Conservation (phyloP, 2,113 vertebrate genomes). For the Lycocorax pyrrhopterus region DNA sequence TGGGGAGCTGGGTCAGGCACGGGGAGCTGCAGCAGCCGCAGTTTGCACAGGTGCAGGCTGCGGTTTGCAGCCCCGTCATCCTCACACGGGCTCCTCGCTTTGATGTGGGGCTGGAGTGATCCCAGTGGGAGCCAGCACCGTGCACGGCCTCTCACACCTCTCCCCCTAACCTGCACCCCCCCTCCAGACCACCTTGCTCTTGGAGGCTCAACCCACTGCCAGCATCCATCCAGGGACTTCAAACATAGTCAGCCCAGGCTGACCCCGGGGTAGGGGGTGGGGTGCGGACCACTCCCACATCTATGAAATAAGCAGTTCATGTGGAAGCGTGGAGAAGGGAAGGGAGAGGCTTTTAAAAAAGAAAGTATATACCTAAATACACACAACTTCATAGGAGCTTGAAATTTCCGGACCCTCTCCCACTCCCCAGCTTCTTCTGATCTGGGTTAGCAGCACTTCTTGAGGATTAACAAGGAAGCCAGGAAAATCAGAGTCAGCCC, state of each 20-base stretch:
- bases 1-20: rapidly evolving
- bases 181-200: not conserved
- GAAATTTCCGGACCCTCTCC: not conserved
- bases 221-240: not conserved
- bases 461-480: constrained; percentile 23
- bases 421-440: not conserved
- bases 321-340: not conserved
- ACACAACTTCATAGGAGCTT: not conserved
- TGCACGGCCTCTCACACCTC: not conserved
- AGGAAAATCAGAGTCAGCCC: not conserved
- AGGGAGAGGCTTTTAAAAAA: not conserved
- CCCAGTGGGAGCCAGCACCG: rapidly evolving
- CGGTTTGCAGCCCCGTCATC: not conserved
- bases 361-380: not conserved
- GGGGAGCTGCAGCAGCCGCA: not conserved
- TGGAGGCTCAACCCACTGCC: not conserved
- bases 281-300: not conserved
- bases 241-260: not conserved
- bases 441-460: not conserved
- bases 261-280: not conserved
- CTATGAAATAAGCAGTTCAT: not conserved
- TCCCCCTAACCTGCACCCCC: not conserved
- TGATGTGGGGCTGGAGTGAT: not conserved
- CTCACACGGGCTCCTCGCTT: not conserved
- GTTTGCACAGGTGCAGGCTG: not conserved